Conservation (phyloP, 2,113 vertebrate genomes). For the Illadopsis cleaveri region DNA sequence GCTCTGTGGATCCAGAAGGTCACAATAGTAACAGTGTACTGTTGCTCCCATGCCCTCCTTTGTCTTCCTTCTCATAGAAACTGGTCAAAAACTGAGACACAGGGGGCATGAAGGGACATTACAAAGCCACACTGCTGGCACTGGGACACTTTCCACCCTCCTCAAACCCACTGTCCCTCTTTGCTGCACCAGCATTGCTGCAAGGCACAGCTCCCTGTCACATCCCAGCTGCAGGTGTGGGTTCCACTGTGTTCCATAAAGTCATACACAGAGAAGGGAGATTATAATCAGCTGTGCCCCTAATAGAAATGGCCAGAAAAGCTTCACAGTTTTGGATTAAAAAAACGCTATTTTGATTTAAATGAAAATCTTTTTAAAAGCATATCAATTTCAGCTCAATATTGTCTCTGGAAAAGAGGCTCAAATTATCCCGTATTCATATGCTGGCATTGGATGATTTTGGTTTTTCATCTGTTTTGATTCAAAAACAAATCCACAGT, state of each 20-base stretch:
- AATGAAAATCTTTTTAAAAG: constrained; percentile 9
- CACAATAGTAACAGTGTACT: accelerated
- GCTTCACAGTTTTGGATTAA: background rate
- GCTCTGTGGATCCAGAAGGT: background rate
- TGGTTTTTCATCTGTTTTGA: constrained; percentile 11
- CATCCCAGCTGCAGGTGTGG: background rate
- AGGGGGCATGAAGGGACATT: background rate
- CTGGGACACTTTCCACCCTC: background rate
- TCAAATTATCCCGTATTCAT: constrained; percentile 31
- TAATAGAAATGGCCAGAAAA: background rate
- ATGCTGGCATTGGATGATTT: background rate
- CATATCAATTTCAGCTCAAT: constrained; percentile 1
- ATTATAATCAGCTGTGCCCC: background rate
- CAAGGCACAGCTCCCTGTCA: background rate
- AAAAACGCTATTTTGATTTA: constrained; percentile 28
- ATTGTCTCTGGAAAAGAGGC: background rate
- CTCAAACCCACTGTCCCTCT: background rate
- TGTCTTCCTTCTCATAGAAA: background rate
- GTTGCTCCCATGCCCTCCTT: background rate
- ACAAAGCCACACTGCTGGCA: background rate
- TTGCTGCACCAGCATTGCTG: background rate
- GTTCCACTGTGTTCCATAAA: background rate
- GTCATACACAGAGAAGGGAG: background rate
- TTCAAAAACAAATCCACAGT: background rate
- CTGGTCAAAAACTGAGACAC: background rate